These are phyloP conservation scores for Cephus runcator DNA, from an alignment of 2,888 invertebrate species.

Conservation along the genomic window DNA sequence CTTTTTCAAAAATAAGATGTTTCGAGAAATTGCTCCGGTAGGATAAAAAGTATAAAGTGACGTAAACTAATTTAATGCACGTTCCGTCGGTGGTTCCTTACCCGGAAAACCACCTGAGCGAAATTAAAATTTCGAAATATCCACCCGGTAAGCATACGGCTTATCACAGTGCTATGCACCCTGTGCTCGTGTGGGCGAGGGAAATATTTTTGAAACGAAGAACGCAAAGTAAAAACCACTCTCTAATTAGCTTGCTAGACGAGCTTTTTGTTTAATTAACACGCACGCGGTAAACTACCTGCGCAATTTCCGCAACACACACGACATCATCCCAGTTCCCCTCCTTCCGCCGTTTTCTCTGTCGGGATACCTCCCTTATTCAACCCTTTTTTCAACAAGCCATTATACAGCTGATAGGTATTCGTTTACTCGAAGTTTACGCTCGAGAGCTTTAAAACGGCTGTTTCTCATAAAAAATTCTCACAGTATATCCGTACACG, in stretches of 20 bases:
- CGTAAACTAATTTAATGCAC: not conserved
- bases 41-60: not conserved
- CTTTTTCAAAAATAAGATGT: not conserved
- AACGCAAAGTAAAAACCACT: slow-evolving; percentile 39
- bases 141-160: not conserved
- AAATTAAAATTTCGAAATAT: not conserved
- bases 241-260: slow-evolving; percentile 53
- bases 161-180: not conserved
- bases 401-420: slow-evolving; percentile 37
- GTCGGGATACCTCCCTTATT: not conserved
- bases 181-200: slow-evolving; percentile 11
- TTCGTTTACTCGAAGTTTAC: slow-evolving; percentile 39
- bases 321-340: slow-evolving; percentile 19
- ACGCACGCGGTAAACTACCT: slow-evolving; percentile 45
- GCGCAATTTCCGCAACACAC: slow-evolving; percentile 16
- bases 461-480: not conserved
- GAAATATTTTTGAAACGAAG: slow-evolving; percentile 43
- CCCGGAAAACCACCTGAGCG: not conserved
- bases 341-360: not conserved
- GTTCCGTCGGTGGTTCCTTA: not conserved
- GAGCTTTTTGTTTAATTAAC: slow-evolving; percentile 58
- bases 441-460: slow-evolving; percentile 38
- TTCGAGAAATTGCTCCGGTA: not conserved
- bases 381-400: not conserved
- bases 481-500: not conserved